A percentile compares a stretch with the other conserved stretches of the same genome.
Evolutionary conservation across 2,797 vertebrate species (phyloP).

Genomic region (Etheostoma nigrum): DNA sequence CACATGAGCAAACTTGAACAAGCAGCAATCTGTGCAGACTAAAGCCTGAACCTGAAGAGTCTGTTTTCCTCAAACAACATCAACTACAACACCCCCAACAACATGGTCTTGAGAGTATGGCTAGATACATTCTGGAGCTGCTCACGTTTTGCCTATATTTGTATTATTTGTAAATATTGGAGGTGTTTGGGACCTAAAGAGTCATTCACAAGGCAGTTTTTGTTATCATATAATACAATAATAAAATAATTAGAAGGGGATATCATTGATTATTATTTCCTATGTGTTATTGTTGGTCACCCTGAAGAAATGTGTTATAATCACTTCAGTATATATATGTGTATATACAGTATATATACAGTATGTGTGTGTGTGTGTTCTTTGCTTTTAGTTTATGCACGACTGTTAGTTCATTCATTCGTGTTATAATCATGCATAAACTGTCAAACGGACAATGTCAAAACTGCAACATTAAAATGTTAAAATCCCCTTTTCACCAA

Average conservation of each 20-base stretch:
- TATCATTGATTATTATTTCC: background rate
- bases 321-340: background rate
- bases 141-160: background rate
- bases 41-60: background rate
- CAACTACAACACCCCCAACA: background rate
- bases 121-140: background rate
- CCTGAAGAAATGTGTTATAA: background rate
- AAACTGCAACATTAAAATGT: too few species aligned
- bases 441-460: too few species aligned
- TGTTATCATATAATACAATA: background rate
- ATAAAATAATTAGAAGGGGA: background rate
- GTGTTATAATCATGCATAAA: background rate
- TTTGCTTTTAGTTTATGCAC: background rate
- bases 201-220: too few species aligned
- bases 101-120: background rate
- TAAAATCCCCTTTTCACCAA: background rate
- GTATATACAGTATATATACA: too few species aligned
- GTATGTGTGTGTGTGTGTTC: background rate
- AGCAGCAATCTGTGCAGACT: slow-evolving; percentile 3
- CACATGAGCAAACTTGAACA: slow-evolving; percentile 26
- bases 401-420: background rate
- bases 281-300: background rate
- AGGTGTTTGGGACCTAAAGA: background rate
- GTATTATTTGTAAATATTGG: background rate
- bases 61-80: background rate